Percentiles rank a stretch among this genome's conserved stretches.
Conservation (phyloP, 2,797 vertebrate genomes). For the Eremophila alpestris region DNA sequence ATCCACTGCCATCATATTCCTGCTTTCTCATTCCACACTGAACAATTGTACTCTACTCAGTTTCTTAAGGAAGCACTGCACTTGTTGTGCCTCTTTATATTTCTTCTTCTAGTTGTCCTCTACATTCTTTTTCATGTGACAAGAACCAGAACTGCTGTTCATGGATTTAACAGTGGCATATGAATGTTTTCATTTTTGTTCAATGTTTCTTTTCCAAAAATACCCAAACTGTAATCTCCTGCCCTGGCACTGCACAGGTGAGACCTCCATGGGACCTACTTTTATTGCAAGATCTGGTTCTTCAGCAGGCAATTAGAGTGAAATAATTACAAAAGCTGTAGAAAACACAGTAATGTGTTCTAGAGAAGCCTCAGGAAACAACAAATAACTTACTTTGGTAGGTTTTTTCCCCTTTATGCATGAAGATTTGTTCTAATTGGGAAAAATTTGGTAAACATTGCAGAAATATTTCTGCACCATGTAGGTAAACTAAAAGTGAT, state of each 20-base stretch:
- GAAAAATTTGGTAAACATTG: background rate
- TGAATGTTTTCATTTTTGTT: background rate
- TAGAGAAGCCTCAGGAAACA: background rate
- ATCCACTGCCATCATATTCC: background rate
- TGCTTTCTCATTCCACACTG: background rate
- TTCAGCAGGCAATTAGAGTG: background rate
- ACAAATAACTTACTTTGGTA: rapidly evolving
- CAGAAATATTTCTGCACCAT: background rate
- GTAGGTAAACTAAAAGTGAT: background rate
- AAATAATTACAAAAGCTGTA: background rate
- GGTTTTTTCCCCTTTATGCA: rapidly evolving
- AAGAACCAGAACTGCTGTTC: background rate
- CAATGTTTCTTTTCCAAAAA: background rate
- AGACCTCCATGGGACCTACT: background rate
- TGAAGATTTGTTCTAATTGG: background rate
- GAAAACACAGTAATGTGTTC: background rate
- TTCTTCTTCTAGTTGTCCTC: background rate
- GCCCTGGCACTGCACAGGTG: background rate
- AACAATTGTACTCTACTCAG: background rate
- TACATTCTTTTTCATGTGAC: rapidly evolving
- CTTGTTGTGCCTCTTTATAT: rapidly evolving
- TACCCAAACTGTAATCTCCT: background rate
- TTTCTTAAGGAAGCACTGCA: background rate
- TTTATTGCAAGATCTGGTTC: background rate
- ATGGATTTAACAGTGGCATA: background rate